A percentile compares a stretch with the other conserved stretches of the same genome.
Evolutionary conservation across 2,113 vertebrate species (phyloP).

Genomic region (Nesoenas mayeri): DNA sequence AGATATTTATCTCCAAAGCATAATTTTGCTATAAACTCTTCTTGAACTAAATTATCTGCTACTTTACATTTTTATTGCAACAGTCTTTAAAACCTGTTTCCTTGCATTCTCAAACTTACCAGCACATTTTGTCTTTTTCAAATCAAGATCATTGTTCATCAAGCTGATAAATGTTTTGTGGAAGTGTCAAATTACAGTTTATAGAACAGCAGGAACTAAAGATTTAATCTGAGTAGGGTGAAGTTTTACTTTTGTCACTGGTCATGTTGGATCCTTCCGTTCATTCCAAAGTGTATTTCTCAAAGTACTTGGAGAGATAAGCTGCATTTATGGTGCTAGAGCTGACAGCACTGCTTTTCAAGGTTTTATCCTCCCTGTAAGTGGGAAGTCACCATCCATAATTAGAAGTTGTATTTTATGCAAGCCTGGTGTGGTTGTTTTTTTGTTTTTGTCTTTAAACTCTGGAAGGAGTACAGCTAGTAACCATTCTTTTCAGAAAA

Average conservation of each 20-base stretch:
- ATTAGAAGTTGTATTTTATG: neutral
- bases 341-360: neutral
- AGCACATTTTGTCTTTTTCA: neutral
- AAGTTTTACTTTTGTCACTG: neutral
- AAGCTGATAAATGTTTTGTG: neutral
- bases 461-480: neutral
- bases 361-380: neutral
- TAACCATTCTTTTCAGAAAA: neutral
- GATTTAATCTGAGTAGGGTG: neutral
- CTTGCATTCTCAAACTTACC: neutral
- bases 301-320: neutral
- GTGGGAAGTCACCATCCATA: neutral
- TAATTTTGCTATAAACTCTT: slow-evolving; percentile 25
- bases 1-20: slow-evolving; percentile 35
- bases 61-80: slow-evolving; percentile 15
- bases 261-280: neutral
- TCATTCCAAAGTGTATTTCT: neutral
- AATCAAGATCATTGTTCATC: neutral
- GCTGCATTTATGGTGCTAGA: neutral
- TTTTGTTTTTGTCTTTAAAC: neutral
- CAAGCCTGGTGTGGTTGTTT: neutral
- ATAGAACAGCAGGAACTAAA: neutral
- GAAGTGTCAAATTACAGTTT: neutral
- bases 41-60: neutral
- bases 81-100: neutral